phyloP scores from a whole-genome alignment of 2,888 invertebrate species.

The Stegophylla sp. region DNA sequence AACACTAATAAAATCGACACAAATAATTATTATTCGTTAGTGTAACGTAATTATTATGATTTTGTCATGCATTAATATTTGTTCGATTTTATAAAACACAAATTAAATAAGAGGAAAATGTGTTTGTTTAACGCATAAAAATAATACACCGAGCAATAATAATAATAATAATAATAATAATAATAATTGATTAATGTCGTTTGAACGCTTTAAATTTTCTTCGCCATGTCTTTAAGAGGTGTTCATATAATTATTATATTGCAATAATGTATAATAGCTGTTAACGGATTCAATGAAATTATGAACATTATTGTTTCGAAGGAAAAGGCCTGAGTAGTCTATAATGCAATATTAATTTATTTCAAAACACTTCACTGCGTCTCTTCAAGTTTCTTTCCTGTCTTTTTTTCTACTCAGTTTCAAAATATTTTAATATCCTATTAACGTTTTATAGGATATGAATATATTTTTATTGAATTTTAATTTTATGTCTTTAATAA shows the following conservation, averaged over 20 bases:
- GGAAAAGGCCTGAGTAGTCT: slow-evolving; percentile 18
- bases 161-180: no score
- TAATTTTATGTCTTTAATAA: background rate
- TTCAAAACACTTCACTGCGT: slow-evolving; percentile 37
- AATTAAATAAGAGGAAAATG: background rate
- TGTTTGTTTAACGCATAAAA: background rate
- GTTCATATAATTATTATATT: slow-evolving; percentile 1
- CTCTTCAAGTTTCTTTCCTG: slow-evolving; percentile 1
- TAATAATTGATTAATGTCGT: slow-evolving; percentile 32
- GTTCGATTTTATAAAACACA: no score
- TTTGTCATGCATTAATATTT: no score
- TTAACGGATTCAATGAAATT: slow-evolving; percentile 41
- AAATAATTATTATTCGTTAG: no score
- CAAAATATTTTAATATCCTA: background rate
- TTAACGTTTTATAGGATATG: background rate
- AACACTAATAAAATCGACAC: no score
- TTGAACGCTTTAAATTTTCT: slow-evolving; percentile 20
- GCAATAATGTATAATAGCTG: slow-evolving; percentile 40
- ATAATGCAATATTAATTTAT: slow-evolving; percentile 46
- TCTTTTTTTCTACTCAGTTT: background rate
- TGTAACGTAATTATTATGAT: no score
- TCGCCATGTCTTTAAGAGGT: background rate
- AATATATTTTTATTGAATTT: no score
- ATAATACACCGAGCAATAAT: background rate
- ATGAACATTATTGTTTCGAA: slow-evolving; percentile 26